Percentiles rank a stretch among this genome's conserved stretches.
These are phyloP conservation scores for Gnathonemus echidnorhynchus DNA, from an alignment of 2,113 vertebrate genomes.

Conservation along the genomic window DNA sequence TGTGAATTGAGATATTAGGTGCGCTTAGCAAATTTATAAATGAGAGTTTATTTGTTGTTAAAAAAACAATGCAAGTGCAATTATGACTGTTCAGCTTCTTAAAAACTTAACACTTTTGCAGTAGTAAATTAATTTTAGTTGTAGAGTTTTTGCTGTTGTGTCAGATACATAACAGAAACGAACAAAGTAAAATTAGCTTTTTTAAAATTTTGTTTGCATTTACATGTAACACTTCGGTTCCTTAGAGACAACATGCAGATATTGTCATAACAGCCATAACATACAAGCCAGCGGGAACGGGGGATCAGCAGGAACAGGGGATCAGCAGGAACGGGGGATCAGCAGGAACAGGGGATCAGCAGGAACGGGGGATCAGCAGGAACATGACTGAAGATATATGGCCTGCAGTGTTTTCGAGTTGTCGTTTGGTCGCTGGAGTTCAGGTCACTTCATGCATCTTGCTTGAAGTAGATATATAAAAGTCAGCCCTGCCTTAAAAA, in stretches of 20 bases:
- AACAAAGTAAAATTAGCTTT: neutral
- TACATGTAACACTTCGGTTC: neutral
- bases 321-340: too few relatives aligned
- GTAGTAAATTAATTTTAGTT: neutral
- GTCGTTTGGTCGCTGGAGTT: neutral
- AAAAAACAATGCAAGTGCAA: neutral
- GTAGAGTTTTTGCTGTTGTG: neutral
- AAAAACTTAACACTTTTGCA: neutral
- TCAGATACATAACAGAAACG: neutral
- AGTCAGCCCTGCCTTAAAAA: neutral
- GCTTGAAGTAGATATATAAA: neutral
- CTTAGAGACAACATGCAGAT: neutral
- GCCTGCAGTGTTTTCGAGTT: neutral
- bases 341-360: too few relatives aligned
- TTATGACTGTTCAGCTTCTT: neutral
- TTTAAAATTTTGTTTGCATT: neutral
- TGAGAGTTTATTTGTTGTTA: neutral
- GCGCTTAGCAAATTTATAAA: neutral
- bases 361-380: neutral
- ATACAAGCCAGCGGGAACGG: neutral
- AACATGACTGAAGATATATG: neutral
- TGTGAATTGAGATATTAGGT: neutral
- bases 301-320: too few relatives aligned
- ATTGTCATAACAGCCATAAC: neutral
- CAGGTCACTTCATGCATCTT: neutral